Base-by-base conservation (phyloP, 2,888 invertebrate genomes). In the Meganola albula region DNA sequence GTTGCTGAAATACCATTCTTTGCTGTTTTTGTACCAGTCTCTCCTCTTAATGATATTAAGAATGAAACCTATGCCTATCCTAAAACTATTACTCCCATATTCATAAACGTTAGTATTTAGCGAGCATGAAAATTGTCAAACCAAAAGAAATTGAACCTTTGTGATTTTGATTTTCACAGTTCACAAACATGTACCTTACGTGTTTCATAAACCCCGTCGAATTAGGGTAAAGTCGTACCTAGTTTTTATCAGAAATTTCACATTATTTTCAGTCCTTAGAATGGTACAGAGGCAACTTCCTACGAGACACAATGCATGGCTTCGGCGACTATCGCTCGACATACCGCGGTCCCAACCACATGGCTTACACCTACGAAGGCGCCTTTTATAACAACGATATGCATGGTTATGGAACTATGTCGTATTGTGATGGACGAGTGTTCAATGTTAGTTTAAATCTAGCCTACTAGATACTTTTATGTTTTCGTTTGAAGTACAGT, bases 361-460 rank as follows among this genome's bases (percentile, higher is more conserved):
- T 46, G 0, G 63, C 54, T 24, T 40, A 56, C 10, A 73, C 77
- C 0, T 87, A 87, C 48, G 87, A 88, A 40, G 88, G 88, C 1
- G 37, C 68, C 26, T 87, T 88, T 55, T 88, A 80, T 52, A 73
- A 71, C 38, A 88, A 88, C 45, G 55, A 61, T 23, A 71, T 87
- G 49, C 87, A 90, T 40, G 89, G 89, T 0, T 89, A 88, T 42
- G 88, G 88, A 0, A 58, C 65, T 10, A 73, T 87, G 54, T 87
- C 87, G 0, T 88, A 87, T 47, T 63, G 75, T 2, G 76, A 88
- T 36, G 83, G 84, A n/a, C 58, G 58, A 1, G 65, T 76, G 0
- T 83, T 74, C 35, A 63, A 40, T 25, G 80, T 78, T 39, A 66
- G 69, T 56, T 27, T 8, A 26, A 9, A 8, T 2, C 2, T 12